Evolutionary conservation across 2,113 vertebrate genomes (phyloP).

Genomic region (Hymenochirus boettgeri): DNA sequence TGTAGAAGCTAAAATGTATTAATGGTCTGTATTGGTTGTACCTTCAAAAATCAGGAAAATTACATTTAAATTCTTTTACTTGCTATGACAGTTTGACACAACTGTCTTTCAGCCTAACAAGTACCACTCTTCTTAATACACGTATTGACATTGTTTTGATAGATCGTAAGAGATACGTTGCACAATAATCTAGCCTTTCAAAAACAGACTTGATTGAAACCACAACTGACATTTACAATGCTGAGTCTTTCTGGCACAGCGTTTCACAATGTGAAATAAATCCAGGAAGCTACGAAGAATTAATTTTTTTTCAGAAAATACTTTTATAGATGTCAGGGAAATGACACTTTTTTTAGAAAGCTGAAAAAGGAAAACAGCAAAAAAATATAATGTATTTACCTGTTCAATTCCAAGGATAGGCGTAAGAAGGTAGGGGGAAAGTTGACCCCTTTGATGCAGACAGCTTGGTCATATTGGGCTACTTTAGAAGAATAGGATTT

Average conservation of each 20-base stretch:
- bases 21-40: conserved; percentile 25
- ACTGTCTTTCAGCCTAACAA: conserved; percentile 39
- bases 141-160: conserved; percentile 34
- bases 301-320: conserved; percentile 31
- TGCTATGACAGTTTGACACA: conserved; percentile 29
- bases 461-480: too few relatives aligned
- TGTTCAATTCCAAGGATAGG: background rate
- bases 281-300: conserved; percentile 29
- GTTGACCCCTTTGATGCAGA: conserved; percentile 2
- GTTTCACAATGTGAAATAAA: conserved; percentile 27
- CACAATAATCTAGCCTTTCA: conserved; percentile 27
- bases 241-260: conserved; percentile 22
- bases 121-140: conserved; percentile 35
- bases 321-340: conserved; percentile 22
- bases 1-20: conserved; percentile 30
- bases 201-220: conserved; percentile 30
- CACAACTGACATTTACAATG: conserved; percentile 33
- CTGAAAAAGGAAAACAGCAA: conserved; percentile 7
- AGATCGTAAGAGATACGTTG: conserved; percentile 31
- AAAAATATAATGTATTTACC: conserved; percentile 13
- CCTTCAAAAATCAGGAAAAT: conserved; percentile 28
- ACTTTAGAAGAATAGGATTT: too few relatives aligned
- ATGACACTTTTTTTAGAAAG: too few relatives aligned
- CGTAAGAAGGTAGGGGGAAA: background rate
- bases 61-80: conserved; percentile 27